These are phyloP conservation scores for Rhaphigaster nebulosa DNA, from an alignment of 2,888 invertebrate species.

Conservation along the genomic window DNA sequence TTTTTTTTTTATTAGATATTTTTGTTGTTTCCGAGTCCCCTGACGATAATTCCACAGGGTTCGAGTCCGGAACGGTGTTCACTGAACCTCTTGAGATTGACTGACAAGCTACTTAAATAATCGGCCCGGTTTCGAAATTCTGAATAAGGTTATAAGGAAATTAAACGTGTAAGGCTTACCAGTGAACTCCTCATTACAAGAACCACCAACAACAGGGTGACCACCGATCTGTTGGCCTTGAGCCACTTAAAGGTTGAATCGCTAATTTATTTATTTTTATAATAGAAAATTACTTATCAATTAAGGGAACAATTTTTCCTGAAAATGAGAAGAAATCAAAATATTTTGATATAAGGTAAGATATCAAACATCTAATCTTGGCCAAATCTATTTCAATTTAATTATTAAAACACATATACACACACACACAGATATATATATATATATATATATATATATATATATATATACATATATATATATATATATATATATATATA, in stretches of 20 bases:
- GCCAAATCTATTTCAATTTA: no score
- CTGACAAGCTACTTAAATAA: background rate
- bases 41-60: no score
- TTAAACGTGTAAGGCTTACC: background rate
- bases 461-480: no score
- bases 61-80: background rate
- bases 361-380: no score
- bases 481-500: no score
- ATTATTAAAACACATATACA: no score
- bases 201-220: background rate
- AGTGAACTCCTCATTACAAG: background rate
- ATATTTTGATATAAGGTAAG: no score
- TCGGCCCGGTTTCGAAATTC: background rate
- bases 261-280: background rate
- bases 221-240: background rate
- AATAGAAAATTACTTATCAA: background rate
- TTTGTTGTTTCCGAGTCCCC: no score
- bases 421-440: no score
- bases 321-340: no score
- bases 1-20: no score
- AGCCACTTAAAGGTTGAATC: background rate
- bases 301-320: background rate
- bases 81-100: background rate
- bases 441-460: no score
- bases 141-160: background rate